phyloP scores from a whole-genome alignment of 2,797 vertebrate species.

The Urophycis tenuis region DNA sequence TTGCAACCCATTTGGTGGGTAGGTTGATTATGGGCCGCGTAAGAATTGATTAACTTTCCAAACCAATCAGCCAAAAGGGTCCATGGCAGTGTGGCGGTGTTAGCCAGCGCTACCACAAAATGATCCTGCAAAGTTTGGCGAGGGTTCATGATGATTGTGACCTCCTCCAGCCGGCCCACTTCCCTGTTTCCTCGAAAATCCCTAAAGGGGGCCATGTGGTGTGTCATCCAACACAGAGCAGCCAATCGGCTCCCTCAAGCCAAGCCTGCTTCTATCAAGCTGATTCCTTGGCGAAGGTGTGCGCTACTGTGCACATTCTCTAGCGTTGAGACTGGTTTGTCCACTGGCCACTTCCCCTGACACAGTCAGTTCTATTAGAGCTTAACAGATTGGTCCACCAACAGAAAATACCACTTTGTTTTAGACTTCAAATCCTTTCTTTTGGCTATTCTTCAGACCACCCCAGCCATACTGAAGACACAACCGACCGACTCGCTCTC shows the following conservation, averaged over 20 bases:
- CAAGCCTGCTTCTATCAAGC: not conserved
- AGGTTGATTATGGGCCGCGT: not conserved
- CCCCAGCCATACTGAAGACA: no score
- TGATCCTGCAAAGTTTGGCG: not conserved
- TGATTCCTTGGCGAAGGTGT: not conserved
- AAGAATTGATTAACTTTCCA: not conserved
- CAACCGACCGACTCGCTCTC: no score
- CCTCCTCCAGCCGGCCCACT: not conserved
- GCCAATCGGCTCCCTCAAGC: not conserved
- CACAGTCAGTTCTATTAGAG: not conserved
- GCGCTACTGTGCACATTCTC: not conserved
- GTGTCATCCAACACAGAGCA: not conserved
- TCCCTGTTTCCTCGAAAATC: not conserved
- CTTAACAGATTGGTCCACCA: not conserved
- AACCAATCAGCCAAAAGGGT: not conserved
- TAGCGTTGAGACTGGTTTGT: not conserved
- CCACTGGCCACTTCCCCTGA: not conserved
- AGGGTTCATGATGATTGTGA: not conserved
- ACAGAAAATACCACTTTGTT: not conserved
- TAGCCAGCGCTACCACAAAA: no score
- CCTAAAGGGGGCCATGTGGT: not conserved
- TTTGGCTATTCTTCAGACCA: no score
- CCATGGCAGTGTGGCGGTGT: not conserved
- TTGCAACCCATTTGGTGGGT: not conserved
- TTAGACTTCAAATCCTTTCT: no score